These are phyloP conservation scores for Pangasius larnaudii DNA, from an alignment of 2,797 vertebrate genomes.

Conservation along the genomic window DNA sequence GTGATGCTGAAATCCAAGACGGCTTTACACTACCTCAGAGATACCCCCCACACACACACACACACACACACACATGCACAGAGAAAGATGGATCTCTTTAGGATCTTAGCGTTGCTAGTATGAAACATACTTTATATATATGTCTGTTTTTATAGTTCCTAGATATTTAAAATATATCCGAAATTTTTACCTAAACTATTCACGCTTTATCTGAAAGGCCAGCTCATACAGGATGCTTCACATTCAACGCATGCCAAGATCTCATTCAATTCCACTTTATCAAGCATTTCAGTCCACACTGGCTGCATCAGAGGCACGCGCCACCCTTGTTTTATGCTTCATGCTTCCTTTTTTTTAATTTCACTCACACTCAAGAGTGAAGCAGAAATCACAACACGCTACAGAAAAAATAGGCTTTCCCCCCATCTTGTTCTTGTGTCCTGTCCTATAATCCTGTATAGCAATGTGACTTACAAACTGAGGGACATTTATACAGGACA, in stretches of 20 bases:
- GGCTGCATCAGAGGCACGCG: background rate
- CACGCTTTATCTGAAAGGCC: background rate
- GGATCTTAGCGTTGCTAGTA: background rate
- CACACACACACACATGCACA: background rate
- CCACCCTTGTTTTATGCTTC: background rate
- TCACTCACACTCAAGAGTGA: no score
- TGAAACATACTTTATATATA: background rate
- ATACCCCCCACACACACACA: background rate
- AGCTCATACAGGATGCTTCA: background rate
- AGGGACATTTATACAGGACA: background rate
- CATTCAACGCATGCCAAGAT: background rate
- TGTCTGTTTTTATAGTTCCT: background rate
- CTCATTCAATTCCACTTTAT: background rate
- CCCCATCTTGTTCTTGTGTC: background rate
- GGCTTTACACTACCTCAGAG: slow-evolving; percentile 5
- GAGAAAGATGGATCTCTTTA: background rate
- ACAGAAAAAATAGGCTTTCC: background rate
- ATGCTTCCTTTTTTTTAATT: background rate
- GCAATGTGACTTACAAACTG: background rate
- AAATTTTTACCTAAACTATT: no score
- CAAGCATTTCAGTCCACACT: background rate
- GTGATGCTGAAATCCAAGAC: slow-evolving; percentile 4
- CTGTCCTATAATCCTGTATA: background rate
- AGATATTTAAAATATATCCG: background rate
- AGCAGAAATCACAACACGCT: background rate